phyloP scores from a whole-genome alignment of 2,113 vertebrate species.

The Dunckerocampus dactyliophorus region DNA sequence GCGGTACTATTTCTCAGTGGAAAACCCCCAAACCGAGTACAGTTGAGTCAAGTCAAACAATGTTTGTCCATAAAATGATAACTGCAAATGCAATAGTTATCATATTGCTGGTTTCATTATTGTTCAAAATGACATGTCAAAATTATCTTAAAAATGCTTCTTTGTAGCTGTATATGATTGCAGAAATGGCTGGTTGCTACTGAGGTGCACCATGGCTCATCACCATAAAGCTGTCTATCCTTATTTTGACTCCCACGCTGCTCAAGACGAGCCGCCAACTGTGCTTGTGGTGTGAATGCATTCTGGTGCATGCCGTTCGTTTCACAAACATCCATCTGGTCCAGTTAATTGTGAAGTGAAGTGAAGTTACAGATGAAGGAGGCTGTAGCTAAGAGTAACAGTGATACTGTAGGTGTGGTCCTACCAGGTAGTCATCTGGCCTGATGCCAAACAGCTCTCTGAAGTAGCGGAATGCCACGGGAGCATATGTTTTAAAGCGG shows the following conservation, averaged over 20 bases:
- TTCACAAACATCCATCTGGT: neutral
- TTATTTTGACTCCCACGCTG: neutral
- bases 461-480: constrained; percentile 98
- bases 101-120: neutral
- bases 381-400: neutral
- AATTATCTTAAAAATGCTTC: neutral
- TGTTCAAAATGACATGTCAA: too few species aligned
- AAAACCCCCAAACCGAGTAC: too few species aligned
- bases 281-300: neutral
- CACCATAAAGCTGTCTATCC: neutral
- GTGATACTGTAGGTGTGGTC: constrained; percentile 17
- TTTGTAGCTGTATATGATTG: neutral
- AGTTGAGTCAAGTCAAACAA: too few species aligned
- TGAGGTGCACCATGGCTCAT: neutral
- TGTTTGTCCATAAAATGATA: neutral
- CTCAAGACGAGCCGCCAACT: neutral
- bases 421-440: constrained; percentile 96
- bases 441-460: constrained; percentile 97
- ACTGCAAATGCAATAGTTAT: neutral
- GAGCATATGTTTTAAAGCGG: constrained; percentile 97
- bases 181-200: neutral
- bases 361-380: neutral
- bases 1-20: too few species aligned
- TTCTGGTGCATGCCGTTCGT: neutral
- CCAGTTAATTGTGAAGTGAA: neutral